phyloP scores from a whole-genome alignment of 2,888 invertebrate genomes.

The Strigamia maritima region DNA sequence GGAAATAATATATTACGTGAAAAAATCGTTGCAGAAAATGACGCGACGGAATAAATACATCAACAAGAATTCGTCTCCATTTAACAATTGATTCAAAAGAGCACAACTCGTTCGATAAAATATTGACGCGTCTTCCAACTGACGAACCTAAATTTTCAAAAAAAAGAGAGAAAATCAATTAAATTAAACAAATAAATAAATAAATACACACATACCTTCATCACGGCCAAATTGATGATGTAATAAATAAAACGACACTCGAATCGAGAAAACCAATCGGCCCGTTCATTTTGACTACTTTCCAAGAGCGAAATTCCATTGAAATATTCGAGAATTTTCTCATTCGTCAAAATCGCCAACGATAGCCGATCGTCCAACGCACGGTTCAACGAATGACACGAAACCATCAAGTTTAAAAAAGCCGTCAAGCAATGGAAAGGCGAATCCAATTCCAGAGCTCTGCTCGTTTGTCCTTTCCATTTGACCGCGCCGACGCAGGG shows the following conservation, averaged over 20 bases:
- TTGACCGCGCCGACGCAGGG: background rate
- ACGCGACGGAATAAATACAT: background rate
- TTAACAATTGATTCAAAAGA: background rate
- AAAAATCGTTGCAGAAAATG: background rate
- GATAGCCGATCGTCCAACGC: background rate
- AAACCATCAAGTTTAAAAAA: background rate
- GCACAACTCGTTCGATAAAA: background rate
- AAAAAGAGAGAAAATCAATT: background rate
- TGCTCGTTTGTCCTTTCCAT: background rate
- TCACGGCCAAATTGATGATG: background rate
- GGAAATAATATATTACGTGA: background rate
- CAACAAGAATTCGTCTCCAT: background rate
- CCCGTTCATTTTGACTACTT: background rate
- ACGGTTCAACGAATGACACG: background rate
- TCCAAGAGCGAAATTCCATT: background rate
- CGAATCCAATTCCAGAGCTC: background rate
- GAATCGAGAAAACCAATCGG: background rate
- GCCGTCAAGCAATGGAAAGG: background rate
- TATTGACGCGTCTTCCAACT: background rate
- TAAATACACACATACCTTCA: too few relatives aligned
- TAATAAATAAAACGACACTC: background rate
- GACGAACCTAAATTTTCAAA: background rate
- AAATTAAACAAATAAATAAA: background rate
- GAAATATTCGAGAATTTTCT: background rate
- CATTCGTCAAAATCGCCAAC: background rate